Conservation (phyloP, 2,888 invertebrate genomes). For the Epiblema foenella region DNA sequence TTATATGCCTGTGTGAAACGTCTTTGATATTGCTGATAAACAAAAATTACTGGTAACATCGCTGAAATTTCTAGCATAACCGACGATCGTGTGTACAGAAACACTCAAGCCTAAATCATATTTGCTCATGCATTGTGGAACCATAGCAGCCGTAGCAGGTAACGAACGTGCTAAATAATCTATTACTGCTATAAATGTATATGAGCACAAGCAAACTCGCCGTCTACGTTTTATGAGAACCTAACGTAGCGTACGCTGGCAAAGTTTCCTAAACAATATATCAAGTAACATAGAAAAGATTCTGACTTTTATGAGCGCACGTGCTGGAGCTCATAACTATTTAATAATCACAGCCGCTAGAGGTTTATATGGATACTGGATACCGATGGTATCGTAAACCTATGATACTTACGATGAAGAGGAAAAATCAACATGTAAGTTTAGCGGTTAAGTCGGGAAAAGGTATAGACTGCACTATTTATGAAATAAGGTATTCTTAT, state of each 20-base stretch:
- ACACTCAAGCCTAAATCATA: not conserved
- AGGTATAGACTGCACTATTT: no score
- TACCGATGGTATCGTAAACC: not conserved
- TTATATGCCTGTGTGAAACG: no score
- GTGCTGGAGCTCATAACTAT: not conserved
- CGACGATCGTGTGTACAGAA: not conserved
- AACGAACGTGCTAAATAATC: slow-evolving; percentile 19
- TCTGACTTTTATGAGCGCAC: slow-evolving; percentile 21
- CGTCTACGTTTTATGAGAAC: slow-evolving; percentile 27
- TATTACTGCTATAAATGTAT: slow-evolving; percentile 27
- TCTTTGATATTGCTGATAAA: no score
- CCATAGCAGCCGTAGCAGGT: slow-evolving; percentile 8
- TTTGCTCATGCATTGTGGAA: slow-evolving; percentile 6
- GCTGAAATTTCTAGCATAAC: not conserved
- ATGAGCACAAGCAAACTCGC: slow-evolving; percentile 13
- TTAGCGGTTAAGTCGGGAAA: slow-evolving; percentile 1
- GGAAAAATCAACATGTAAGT: not conserved
- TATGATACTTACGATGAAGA: not conserved
- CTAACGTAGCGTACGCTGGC: slow-evolving; percentile 9
- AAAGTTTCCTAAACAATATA: slow-evolving; percentile 7
- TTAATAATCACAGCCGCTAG: not conserved
- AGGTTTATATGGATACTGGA: not conserved
- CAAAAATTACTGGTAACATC: not conserved
- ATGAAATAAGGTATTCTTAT: not conserved
- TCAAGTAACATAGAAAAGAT: not conserved